Percentiles rank a stretch among this genome's conserved stretches.
Conservation (phyloP, 2,113 vertebrate genomes). For the Suricata suricatta region DNA sequence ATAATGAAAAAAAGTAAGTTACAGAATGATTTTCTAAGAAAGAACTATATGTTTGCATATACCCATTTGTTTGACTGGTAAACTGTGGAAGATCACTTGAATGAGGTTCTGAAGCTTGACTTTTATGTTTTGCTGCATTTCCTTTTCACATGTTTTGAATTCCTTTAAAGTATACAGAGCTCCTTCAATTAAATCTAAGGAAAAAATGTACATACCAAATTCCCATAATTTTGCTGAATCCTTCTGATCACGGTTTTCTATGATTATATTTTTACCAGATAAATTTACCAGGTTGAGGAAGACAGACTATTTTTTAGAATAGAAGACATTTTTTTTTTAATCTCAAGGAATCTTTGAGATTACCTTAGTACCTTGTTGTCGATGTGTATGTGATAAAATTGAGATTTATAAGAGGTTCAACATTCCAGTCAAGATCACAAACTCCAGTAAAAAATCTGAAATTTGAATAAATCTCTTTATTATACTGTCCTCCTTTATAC, state of each 20-base stretch:
- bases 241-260: not conserved
- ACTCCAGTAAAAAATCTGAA: not conserved
- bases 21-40: constrained; percentile 26
- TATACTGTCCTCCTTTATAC: not conserved
- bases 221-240: not conserved
- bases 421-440: not conserved
- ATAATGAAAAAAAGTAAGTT: constrained; percentile 52
- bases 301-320: not conserved
- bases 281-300: not conserved
- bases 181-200: not conserved
- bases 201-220: not conserved
- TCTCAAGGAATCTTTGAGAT: not conserved
- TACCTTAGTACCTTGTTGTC: not conserved
- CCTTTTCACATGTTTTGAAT: not conserved
- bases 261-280: not conserved
- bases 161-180: not conserved
- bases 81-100: constrained; percentile 33
- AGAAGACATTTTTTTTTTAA: not conserved
- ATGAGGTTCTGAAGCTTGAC: not conserved
- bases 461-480: not conserved
- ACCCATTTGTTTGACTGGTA: constrained; percentile 73
- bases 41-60: constrained; percentile 14
- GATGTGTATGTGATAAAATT: not conserved
- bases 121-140: not conserved
- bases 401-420: not conserved